phyloP scores from a whole-genome alignment of 2,888 invertebrate species.

The Hybos culiciformis region DNA sequence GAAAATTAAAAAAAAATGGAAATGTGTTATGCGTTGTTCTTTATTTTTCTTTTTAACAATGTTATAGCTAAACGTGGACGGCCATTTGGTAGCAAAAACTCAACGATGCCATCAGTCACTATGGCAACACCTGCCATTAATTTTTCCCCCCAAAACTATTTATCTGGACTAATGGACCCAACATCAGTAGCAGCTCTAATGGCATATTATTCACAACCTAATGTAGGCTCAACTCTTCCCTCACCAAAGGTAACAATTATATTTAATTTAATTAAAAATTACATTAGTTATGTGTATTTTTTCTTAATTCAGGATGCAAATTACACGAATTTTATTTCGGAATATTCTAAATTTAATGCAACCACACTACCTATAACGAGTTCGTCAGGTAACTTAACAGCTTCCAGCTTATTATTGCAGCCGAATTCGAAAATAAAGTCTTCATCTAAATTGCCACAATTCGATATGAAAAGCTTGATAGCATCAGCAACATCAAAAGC shows the following conservation, averaged over 20 bases:
- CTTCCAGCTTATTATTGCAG: conserved; percentile 10
- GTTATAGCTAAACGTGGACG: too few species aligned
- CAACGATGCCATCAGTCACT: conserved; percentile 4
- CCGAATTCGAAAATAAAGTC: conserved; percentile 9
- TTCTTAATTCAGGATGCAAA: conserved; percentile 13
- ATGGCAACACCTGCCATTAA: conserved; percentile 1
- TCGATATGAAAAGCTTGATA: conserved; percentile 19
- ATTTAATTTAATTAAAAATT: neutral
- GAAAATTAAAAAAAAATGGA: too few species aligned
- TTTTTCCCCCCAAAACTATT: conserved; percentile 8
- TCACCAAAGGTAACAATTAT: conserved; percentile 12
- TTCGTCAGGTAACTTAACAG: conserved; percentile 12
- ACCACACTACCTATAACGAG: conserved; percentile 11
- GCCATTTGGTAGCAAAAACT: conserved; percentile 18
- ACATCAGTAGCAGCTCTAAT: conserved; percentile 16
- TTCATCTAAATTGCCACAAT: conserved; percentile 17
- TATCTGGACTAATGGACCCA: conserved; percentile 11
- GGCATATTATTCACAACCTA: conserved; percentile 16
- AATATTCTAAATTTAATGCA: conserved; percentile 19
- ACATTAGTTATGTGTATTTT: neutral
- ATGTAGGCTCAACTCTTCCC: too few species aligned
- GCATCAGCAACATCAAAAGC: conserved; percentile 19
- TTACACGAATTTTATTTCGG: conserved; percentile 17
- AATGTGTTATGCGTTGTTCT: too few species aligned
- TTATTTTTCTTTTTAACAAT: too few species aligned